A percentile compares a stretch with the other conserved stretches of the same genome.
These are phyloP conservation scores for Dermatemys mawii DNA, from an alignment of 2,113 vertebrate species.

Conservation along the genomic window DNA sequence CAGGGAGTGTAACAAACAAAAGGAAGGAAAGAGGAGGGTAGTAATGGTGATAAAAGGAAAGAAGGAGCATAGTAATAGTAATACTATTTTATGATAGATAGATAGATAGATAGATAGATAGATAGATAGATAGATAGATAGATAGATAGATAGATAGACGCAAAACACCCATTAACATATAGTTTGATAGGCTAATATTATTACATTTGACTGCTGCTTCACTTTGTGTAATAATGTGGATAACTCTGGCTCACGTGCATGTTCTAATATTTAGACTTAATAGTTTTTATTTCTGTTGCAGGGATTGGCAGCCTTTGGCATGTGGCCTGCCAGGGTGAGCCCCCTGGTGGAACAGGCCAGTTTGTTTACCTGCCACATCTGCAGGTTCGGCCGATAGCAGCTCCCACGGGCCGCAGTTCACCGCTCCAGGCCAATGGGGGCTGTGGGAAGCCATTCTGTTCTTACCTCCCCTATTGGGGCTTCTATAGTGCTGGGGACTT, in stretches of 20 bases:
- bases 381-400: too few relatives aligned
- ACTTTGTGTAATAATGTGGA: neutral
- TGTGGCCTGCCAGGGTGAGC: too few relatives aligned
- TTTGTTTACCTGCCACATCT: too few relatives aligned
- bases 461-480: neutral
- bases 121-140: too few relatives aligned
- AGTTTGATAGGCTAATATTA: neutral
- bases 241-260: neutral
- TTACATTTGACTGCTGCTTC: neutral
- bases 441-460: neutral
- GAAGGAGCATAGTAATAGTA: neutral
- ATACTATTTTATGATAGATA: too few relatives aligned
- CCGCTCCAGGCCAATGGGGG: too few relatives aligned
- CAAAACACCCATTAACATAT: too few relatives aligned
- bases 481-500: neutral
- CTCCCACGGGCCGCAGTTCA: too few relatives aligned
- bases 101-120: too few relatives aligned
- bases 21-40: neutral
- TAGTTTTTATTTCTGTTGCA: neutral
- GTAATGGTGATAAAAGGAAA: neutral
- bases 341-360: too few relatives aligned
- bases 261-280: neutral
- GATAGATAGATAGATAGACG: too few relatives aligned
- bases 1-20: neutral
- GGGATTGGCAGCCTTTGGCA: too few relatives aligned